Evolutionary conservation across 2,888 invertebrate species (phyloP), one percentile per base, ranked within the genome.

Genomic region (Apamea crenata): DNA sequence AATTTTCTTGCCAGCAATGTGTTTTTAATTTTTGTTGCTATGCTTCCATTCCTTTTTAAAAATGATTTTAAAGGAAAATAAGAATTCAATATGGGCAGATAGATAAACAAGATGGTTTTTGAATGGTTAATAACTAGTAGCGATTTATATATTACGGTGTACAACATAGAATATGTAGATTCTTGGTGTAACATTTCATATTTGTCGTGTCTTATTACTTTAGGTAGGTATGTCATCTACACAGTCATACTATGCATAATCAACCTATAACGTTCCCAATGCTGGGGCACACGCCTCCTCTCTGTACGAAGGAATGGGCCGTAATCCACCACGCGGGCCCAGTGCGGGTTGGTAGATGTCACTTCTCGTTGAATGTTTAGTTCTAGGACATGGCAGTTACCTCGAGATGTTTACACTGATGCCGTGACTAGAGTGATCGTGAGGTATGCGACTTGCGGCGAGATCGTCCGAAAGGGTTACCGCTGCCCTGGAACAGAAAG

Each of bases 1-100:
- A 89, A 89, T 84, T 75, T 84, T 86, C 84, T 87, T 82, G 86
- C 86, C 84, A 80, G 76, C 80, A 32, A 78, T 79, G 73, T 81
- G 77, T 83, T 85, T 87, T 80, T 74, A 80, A 81, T 78, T 80
- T 79, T 77, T 59, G 50, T 32, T 36, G 36, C 56, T 56, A 25
- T 1, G 18, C 36, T 67, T 32, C 21, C 6, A 63, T 63, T 56
- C 21, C 32, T 21, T 61, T 76, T 74, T n/a, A 0, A 53, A 75
- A 82, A 44, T 18, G 18, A 50, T 66, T 79, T 73, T 6, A 36
- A 50, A 32, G 7, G 3, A 53, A 61, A 80, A 53, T 29, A 18
- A 1, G 12, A 44, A 74, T 40, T 10, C 10, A 40, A 2, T 47
- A 32, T 3, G 16, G 16, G 10, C 36, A 32, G 47, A 21, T 61